A percentile compares a stretch with the other conserved stretches of the same genome.
These are phyloP conservation scores for Cephus sareptanus DNA, from an alignment of 2,888 invertebrate species.

Conservation along the genomic window DNA sequence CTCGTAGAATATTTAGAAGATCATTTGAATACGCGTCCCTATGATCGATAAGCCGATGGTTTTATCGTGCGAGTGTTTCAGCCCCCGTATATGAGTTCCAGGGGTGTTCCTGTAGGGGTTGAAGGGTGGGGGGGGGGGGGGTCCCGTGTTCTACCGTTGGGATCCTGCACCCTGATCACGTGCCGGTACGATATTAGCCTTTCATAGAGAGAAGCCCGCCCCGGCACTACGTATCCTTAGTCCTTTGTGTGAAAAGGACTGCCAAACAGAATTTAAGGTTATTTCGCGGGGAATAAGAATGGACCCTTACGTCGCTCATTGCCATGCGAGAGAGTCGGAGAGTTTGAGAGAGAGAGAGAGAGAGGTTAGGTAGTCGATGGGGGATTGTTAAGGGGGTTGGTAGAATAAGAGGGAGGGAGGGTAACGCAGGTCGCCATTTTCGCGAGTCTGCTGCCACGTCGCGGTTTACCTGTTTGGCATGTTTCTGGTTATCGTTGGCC, in stretches of 20 bases:
- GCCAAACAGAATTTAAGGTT: constrained; percentile 65
- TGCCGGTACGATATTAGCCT: constrained; percentile 62
- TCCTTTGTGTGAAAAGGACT: constrained; percentile 64
- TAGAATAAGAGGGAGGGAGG: neutral
- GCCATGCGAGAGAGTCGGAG: neutral
- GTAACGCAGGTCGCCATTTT: constrained; percentile 19
- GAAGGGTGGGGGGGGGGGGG: no score
- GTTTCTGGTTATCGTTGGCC: neutral
- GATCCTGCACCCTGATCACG: constrained; percentile 56
- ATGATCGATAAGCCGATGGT: constrained; percentile 42
- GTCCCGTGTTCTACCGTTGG: neutral
- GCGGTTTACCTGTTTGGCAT: constrained; percentile 3
- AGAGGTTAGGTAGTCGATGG: neutral
- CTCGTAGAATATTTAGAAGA: constrained; percentile 18
- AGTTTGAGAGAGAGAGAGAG: neutral
- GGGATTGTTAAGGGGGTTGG: neutral
- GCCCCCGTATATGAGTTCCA: neutral
- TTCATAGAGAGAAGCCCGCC: constrained; percentile 55
- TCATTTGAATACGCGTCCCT: constrained; percentile 21
- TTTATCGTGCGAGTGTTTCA: constrained; percentile 38
- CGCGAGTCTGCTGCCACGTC: constrained; percentile 18
- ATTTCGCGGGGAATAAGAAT: constrained; percentile 64
- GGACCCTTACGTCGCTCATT: constrained; percentile 22
- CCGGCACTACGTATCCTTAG: constrained; percentile 59
- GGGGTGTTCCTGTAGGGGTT: neutral